Conservation (phyloP, 2,113 vertebrate genomes). For the Clarias gariepinus region DNA sequence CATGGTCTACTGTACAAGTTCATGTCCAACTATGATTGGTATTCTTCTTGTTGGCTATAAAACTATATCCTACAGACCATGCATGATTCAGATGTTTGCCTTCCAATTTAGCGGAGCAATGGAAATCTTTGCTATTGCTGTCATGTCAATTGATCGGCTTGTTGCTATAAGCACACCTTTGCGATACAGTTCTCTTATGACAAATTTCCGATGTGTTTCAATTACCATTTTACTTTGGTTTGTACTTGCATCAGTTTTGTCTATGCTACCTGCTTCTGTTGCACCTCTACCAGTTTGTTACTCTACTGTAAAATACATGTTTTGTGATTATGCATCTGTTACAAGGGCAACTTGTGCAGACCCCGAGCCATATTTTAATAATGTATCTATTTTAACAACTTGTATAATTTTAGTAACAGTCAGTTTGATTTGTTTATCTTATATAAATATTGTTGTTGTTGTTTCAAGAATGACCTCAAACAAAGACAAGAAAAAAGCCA, state of each 20-base stretch:
- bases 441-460: slow-evolving; percentile 29
- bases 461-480: slow-evolving; percentile 33
- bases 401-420: slow-evolving; percentile 46
- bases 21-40: slow-evolving; percentile 48
- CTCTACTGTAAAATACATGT: slow-evolving; percentile 36
- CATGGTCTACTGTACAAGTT: slow-evolving; percentile 42
- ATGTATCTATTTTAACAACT: not conserved
- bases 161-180: slow-evolving; percentile 54
- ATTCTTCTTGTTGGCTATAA: slow-evolving; percentile 45
- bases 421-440: slow-evolving; percentile 48
- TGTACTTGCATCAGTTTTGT: not conserved
- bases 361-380: slow-evolving; percentile 30
- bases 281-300: slow-evolving; percentile 36
- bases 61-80: slow-evolving; percentile 40
- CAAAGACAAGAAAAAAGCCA: slow-evolving; percentile 48
- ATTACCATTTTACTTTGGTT: slow-evolving; percentile 37
- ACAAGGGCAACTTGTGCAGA: slow-evolving; percentile 43
- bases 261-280: slow-evolving; percentile 22
- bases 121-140: slow-evolving; percentile 54
- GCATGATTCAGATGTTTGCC: slow-evolving; percentile 51
- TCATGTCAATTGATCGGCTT: slow-evolving; percentile 56
- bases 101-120: slow-evolving; percentile 18
- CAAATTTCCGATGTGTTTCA: slow-evolving; percentile 30
- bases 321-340: slow-evolving; percentile 49
- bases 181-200: slow-evolving; percentile 50